Base-by-base conservation (phyloP, 2,113 vertebrate genomes). In the Pluvianellus socialis region DNA sequence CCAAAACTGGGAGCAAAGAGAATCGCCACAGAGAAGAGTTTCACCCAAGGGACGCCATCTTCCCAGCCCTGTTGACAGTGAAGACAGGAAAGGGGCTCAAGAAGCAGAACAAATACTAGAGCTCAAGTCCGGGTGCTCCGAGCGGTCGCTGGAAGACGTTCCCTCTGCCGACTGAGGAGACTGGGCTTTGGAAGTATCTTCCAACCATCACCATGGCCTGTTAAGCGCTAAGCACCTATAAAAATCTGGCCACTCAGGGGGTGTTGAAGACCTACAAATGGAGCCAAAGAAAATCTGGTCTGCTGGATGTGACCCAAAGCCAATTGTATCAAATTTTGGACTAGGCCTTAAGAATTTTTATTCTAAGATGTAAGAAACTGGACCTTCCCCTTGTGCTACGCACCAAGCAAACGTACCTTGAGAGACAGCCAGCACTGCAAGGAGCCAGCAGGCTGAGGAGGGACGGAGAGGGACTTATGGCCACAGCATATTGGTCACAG, bases 271-370 rank as follows among this genome's bases (percentile, higher is more conserved):
- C 35, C 21, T 82, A 58, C 7, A 94, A 70, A 79, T 1, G 7
- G 26, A 94, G 84, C 80, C 80, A 91, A 88, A 95, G 71, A 90
- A 95, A 90, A 92, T 92, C 81, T 87, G 83, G 7, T 55, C 65
- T 68, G n/a, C 42, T 94, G 89, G 70, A 85, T 38, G 38, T 85
- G 53, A 47, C 55, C 49, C 86, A 88, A 92, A 91, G 66, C 42
- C 32, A 11, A 70, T 0, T 76, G 74, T 85, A 88, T 85, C 55
- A 70, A 79, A 23, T 68, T 90, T 93, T 95, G 87, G 91, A 94
- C 28, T 1, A 0, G 28, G 38, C 22, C 75, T 84, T 68, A 67
- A 59, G 50, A 79, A 95, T 92, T 94, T 92, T 91, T 97, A 59
- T 59, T 90, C 3, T 7, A 55, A 68, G 73, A 84, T 0, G 3